Evolutionary conservation across 2,113 vertebrate species (phyloP).

Genomic region (Mastomys natalensis): DNA sequence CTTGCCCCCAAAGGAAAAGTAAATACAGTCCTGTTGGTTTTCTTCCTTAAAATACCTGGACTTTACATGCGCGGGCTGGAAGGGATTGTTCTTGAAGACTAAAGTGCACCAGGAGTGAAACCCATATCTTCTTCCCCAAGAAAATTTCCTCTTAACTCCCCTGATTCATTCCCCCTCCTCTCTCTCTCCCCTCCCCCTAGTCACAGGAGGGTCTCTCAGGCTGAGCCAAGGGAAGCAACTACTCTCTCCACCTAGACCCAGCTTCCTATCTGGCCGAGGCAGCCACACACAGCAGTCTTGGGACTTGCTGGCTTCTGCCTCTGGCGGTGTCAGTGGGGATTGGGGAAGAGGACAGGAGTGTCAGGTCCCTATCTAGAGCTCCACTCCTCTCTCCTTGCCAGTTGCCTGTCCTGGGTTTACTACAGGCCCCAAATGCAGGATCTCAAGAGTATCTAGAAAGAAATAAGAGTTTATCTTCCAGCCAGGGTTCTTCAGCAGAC

Average conservation of each 20-base stretch:
- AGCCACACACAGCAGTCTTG: not conserved
- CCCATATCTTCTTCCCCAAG: not conserved
- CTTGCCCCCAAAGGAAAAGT: not conserved
- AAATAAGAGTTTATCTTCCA: not conserved
- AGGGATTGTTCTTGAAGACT: not conserved
- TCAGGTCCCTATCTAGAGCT: not conserved
- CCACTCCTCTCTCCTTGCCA: not conserved
- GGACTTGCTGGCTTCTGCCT: not conserved
- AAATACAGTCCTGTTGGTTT: slow-evolving; percentile 41
- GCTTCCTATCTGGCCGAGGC: slow-evolving; percentile 1
- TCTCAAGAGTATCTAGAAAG: slow-evolving; percentile 3
- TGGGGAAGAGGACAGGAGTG: not conserved
- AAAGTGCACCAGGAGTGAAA: not conserved
- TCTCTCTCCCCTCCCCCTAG: not conserved
- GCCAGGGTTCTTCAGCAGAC: not conserved
- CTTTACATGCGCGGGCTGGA: slow-evolving; percentile 17
- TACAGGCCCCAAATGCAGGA: not conserved
- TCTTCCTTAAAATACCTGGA: slow-evolving; percentile 57
- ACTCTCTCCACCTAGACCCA: not conserved
- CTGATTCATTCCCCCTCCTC: not conserved
- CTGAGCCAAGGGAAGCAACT: not conserved
- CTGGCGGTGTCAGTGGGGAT: no score
- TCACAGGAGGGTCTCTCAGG: not conserved
- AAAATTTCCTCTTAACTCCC: slow-evolving; percentile 27
- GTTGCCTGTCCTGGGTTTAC: not conserved